Base-by-base conservation (phyloP, 2,888 invertebrate species). In the Automeris io region DNA sequence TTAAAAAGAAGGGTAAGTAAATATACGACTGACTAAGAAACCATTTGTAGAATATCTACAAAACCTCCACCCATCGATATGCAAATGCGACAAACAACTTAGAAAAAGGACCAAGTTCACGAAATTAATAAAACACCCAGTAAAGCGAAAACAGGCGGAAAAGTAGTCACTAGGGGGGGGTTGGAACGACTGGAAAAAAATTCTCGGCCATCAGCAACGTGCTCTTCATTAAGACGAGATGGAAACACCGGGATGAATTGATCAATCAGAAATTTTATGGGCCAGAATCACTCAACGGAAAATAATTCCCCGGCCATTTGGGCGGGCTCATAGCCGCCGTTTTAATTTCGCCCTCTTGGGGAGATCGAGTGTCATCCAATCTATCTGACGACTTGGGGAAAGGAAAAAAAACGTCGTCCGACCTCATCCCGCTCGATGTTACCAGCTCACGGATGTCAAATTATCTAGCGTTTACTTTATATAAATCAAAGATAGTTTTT, bases 291-390 rank as follows among this genome's bases (percentile, higher is more conserved):
- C 85, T 85, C 82, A 86, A 79, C 81, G 82, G 78, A 81, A 83
- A 83, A 82, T 83, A 82, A 83, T 83, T 79, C 79, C 69, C 67
- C 55, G 70, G 77, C 76, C 75, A 72, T 80, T 79, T 70, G 75
- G 72, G 71, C 70, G 66, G 82, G 80, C 77, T 80, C 83, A 81
- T 82, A 78, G 80, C 78, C 75, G 73, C 70, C 79, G 76, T 83
- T 86, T 86, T 86, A 83, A 86, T 83, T 86, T 80, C 74, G 80
- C 74, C 70, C 78, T 79, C 81, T 77, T 65, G 77, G 82, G 78
- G 81, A 79, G 83, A 82, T 86, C 83, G 83, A 80, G 85, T 86
- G 83, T 83, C 85, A 77, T 86, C 81, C 82, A 83, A 86, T 86
- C 83, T 86, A 79, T 82, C 78, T 77, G 81, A 75, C 76, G 77